Conservation (phyloP, 2,888 invertebrate genomes). For the Fragum fragum region DNA sequence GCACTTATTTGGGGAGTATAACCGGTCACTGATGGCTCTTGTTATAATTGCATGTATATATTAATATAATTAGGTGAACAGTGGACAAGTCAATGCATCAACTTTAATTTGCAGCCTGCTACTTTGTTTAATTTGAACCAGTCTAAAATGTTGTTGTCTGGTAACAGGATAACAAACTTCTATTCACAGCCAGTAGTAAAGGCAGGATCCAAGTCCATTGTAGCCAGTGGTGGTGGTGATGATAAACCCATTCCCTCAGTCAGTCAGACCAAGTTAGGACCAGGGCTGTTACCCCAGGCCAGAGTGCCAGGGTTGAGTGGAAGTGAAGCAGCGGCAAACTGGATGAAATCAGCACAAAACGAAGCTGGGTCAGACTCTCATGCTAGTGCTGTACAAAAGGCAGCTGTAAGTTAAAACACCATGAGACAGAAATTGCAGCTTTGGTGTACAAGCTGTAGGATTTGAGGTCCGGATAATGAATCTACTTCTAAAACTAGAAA, state of each 20-base stretch:
- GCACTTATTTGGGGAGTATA: no score
- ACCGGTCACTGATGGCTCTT: no score
- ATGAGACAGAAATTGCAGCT: no score
- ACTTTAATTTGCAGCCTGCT: no score
- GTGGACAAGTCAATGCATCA: no score
- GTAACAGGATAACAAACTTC: no score
- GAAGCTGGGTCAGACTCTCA: constrained; percentile 70
- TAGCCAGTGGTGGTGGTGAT: neutral
- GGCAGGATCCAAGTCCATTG: constrained; percentile 35
- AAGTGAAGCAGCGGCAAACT: constrained; percentile 80
- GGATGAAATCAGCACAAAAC: constrained; percentile 81
- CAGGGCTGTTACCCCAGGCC: constrained; percentile 53
- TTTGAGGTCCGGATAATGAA: no score
- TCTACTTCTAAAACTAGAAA: no score
- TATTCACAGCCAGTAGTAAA: constrained; percentile 53
- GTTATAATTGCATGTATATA: neutral
- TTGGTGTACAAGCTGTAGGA: no score
- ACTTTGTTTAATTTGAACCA: no score
- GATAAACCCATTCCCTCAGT: neutral
- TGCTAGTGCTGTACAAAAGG: constrained; percentile 75
- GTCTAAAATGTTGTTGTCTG: no score
- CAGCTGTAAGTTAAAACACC: constrained; percentile 84
- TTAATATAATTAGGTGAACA: no score
- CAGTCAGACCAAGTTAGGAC: constrained; percentile 55
- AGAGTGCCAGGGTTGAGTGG: constrained; percentile 63